Evolutionary conservation across 23 tunicate genomes (phyloP).

Genomic region (Corella eumyota): DNA sequence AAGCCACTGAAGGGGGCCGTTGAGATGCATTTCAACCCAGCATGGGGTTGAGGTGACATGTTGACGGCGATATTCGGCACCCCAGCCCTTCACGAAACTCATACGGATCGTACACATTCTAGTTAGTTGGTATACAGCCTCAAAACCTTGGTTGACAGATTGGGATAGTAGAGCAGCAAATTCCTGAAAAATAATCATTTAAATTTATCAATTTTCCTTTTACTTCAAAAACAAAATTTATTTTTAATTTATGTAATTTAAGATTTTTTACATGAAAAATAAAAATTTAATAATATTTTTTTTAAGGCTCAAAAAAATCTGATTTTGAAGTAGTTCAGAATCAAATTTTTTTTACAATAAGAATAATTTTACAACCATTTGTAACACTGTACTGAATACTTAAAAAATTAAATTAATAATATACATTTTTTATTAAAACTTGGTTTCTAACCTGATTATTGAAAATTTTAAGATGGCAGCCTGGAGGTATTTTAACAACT

Average conservation of each 20-base stretch:
- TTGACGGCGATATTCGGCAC: constrained; percentile 94
- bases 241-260: too few relatives aligned
- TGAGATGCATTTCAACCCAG: constrained; percentile 97
- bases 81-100: constrained; percentile 99
- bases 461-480: constrained; percentile 84
- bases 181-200: constrained; percentile 36
- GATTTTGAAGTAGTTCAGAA: too few relatives aligned
- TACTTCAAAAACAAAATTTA: too few relatives aligned
- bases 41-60: constrained; percentile 97
- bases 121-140: constrained; percentile 81
- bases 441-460: constrained; percentile 97
- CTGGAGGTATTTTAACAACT: constrained; percentile 94
- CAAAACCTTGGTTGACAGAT: constrained; percentile 93
- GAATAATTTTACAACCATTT: too few relatives aligned
- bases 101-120: constrained; percentile 97
- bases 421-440: too few relatives aligned
- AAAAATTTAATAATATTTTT: too few relatives aligned
- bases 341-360: too few relatives aligned
- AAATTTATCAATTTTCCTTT: too few relatives aligned
- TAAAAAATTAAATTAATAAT: background rate
- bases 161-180: constrained; percentile 93
- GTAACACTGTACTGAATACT: background rate
- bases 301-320: too few relatives aligned
- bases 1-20: constrained; percentile 97
- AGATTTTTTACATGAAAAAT: too few relatives aligned